A percentile compares a stretch with the other conserved stretches of the same genome.
Conservation (phyloP, 2,113 vertebrate species). For the Mystacornis crossleyi region DNA sequence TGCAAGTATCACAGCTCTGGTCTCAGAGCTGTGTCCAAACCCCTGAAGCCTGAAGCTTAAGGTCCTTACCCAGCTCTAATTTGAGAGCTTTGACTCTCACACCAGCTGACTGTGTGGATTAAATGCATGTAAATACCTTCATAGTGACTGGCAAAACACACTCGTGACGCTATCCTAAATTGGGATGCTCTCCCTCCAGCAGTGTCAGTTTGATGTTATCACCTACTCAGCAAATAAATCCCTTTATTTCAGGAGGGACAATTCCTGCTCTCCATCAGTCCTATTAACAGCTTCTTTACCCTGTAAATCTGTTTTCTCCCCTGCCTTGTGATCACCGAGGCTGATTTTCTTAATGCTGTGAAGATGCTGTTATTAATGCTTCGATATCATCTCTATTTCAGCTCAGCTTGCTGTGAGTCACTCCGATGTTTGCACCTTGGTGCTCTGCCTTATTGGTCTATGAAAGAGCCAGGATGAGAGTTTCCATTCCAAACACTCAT, state of each 20-base stretch:
- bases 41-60: constrained; percentile 26
- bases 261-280: not conserved
- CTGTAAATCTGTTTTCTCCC: not conserved
- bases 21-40: constrained; percentile 15
- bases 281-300: not conserved
- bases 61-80: constrained; percentile 55
- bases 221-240: constrained; percentile 17
- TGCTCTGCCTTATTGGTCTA: not conserved
- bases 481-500: constrained; percentile 18
- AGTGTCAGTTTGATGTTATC: constrained; percentile 28
- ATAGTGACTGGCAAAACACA: constrained; percentile 37
- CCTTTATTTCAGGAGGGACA: not conserved
- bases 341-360: not conserved
- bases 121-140: constrained; percentile 56
- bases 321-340: not conserved
- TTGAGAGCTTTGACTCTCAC: constrained; percentile 60
- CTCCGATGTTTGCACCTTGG: not conserved
- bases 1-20: not conserved
- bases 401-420: constrained; percentile 8
- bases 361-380: not conserved
- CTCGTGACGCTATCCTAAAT: not conserved
- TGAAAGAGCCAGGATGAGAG: not conserved
- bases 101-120: constrained; percentile 60
- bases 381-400: not conserved
- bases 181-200: constrained; percentile 5